These are phyloP conservation scores for Lottia gigantea DNA, from an alignment of 2,888 invertebrate genomes.

Conservation along the genomic window DNA sequence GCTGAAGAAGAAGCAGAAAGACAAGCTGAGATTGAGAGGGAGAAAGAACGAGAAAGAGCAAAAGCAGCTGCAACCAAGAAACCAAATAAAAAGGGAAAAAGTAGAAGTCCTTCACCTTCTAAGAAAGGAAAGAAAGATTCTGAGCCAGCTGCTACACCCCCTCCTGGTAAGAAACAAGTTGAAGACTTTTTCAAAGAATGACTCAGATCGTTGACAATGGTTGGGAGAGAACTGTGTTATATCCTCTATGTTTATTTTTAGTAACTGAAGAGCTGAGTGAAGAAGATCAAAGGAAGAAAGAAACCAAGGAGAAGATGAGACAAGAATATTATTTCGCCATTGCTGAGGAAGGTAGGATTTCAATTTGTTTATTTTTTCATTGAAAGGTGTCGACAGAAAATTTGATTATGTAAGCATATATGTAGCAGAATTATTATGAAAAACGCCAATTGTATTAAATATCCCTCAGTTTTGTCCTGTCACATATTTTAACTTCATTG, in stretches of 20 bases:
- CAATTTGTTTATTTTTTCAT: not conserved
- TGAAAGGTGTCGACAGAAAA: not conserved
- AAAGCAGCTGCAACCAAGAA: conserved; percentile 48
- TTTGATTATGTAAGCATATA: too few species aligned
- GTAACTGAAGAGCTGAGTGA: conserved; percentile 57
- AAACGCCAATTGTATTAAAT: too few species aligned
- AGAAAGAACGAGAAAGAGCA: conserved; percentile 52
- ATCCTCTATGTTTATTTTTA: conserved; percentile 8
- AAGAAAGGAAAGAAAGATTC: conserved; percentile 52
- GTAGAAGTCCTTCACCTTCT: conserved; percentile 65
- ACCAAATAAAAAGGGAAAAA: conserved; percentile 50
- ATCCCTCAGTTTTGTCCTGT: too few species aligned
- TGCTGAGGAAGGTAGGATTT: conserved; percentile 60
- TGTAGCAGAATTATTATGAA: too few species aligned
- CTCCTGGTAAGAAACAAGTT: conserved; percentile 35
- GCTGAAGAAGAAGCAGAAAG: conserved; percentile 64
- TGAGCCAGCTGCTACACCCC: conserved; percentile 40
- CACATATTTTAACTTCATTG: too few species aligned
- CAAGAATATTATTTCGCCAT: conserved; percentile 65
- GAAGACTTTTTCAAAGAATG: too few species aligned
- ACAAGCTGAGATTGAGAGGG: conserved; percentile 50
- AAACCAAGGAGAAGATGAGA: conserved; percentile 56
- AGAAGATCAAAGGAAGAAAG: conserved; percentile 62
- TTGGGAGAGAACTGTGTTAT: not conserved
- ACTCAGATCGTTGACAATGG: not conserved